Conservation (phyloP, 2,797 vertebrate genomes). For the Myiothlypis chrysogaster region DNA sequence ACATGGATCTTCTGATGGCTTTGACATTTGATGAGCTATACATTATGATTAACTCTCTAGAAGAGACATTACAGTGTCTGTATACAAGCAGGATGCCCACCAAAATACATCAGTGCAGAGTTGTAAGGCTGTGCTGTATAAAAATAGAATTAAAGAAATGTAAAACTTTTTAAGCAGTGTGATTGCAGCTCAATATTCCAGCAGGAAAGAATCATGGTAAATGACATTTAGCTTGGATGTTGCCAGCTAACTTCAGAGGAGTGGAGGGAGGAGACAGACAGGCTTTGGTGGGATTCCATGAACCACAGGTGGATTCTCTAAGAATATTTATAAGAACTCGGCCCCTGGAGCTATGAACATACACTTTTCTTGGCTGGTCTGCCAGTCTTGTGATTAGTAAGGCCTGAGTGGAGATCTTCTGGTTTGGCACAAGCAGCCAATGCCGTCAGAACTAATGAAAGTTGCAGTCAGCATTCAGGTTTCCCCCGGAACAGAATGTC, state of each 20-base stretch:
- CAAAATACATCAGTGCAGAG: neutral
- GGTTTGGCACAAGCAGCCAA: neutral
- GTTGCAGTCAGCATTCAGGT: neutral
- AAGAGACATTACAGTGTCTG: neutral
- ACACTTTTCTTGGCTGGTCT: neutral
- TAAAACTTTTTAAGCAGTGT: neutral
- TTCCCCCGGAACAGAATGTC: neutral
- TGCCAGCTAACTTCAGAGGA: neutral
- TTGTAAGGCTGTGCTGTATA: neutral
- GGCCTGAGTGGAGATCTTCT: neutral
- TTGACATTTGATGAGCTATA: constrained; percentile 6
- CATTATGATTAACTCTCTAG: neutral
- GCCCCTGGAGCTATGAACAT: neutral
- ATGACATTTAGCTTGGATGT: neutral
- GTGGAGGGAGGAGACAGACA: neutral
- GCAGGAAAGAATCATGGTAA: neutral
- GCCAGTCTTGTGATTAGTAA: neutral
- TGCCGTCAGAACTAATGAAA: neutral
- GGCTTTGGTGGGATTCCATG: neutral
- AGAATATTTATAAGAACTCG: neutral
- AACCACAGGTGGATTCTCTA: neutral
- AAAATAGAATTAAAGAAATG: neutral
- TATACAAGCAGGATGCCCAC: neutral
- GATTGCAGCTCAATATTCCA: neutral
- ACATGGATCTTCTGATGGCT: neutral